Base-by-base conservation (phyloP, 2,113 vertebrate species). In the Dasyprocta punctata region DNA sequence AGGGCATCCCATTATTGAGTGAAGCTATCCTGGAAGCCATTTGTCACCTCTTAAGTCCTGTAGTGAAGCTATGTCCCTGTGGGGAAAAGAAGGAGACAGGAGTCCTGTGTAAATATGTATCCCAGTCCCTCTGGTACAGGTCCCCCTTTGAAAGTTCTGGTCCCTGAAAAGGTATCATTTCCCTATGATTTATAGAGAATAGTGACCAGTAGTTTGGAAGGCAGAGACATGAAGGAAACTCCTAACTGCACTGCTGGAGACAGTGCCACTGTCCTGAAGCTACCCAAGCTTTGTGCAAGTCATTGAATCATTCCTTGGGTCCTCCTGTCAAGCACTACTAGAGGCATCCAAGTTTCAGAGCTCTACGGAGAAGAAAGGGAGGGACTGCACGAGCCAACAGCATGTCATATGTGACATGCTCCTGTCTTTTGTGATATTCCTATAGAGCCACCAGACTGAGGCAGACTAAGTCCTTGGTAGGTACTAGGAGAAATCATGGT, bases 281-380 rank as follows among this genome's bases (percentile, higher is more conserved):
- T 17, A 28, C 67, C 67, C 36, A 30, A 28, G 1, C 36, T 47
- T 17, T 2, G 19, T 14, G 26, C 9, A 26, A 65, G 61, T 65
- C 1, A 0, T 5, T 2, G 9, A 28, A 12, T 44, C 17, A 0
- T 30, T 75, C n/a, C 47, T 2, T 2, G 11, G n/a, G 4, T 61
- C 61, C 89, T 54, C 38, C 4, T 13, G 19, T 20, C 28, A 9
- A 44, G 75, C 47, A 36, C 47, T 33, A 2, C 20, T 8, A n/a
- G 19, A 63, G 47, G 3, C 5, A 36, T 65, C 19, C 24, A 30
- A 13, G 33, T 17, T 16, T 49, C 82, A 85, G 56, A 86, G 80
- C 81, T 0, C 28, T 58, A 13, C 58, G 17, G 52, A 89, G 73
- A 65, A 54, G 54, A 8, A 22, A 52, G 7, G 9, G n/a, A 6